phyloP scores from a whole-genome alignment of 2,888 invertebrate genomes.

The Zootermopsis nevadensis region DNA sequence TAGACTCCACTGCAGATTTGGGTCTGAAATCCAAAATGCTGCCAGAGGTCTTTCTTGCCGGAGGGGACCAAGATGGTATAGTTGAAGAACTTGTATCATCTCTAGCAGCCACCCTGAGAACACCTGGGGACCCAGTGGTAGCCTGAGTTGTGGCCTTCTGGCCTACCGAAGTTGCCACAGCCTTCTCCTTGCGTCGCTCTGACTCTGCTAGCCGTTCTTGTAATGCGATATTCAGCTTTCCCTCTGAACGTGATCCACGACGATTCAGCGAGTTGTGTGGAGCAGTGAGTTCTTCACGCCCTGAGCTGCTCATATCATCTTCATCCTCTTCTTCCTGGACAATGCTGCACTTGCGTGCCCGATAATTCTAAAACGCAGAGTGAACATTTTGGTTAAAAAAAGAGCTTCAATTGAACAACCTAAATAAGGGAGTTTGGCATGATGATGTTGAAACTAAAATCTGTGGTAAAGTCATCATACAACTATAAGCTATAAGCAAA shows the following conservation, averaged over 20 bases:
- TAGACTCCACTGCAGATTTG: constrained; percentile 59
- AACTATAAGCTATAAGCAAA: no score
- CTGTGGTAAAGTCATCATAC: no score
- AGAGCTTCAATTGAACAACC: no score
- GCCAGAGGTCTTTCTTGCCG: constrained; percentile 50
- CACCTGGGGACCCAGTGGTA: constrained; percentile 10
- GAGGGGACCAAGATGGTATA: constrained; percentile 26
- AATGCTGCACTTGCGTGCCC: constrained; percentile 89
- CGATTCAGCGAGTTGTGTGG: constrained; percentile 68
- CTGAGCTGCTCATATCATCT: constrained; percentile 76
- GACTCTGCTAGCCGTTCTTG: constrained; percentile 69
- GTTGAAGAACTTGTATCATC: constrained; percentile 39
- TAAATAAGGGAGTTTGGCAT: no score
- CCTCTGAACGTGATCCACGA: constrained; percentile 84
- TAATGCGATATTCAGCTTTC: constrained; percentile 77
- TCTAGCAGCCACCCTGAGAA: constrained; percentile 17
- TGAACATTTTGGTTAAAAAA: no score
- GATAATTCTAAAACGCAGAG: constrained; percentile 60
- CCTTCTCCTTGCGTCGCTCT: constrained; percentile 69
- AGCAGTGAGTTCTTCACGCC: constrained; percentile 66
- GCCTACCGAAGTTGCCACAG: background rate
- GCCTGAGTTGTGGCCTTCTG: background rate
- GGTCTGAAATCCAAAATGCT: constrained; percentile 57
- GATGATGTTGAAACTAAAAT: no score
- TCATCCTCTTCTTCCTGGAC: constrained; percentile 94